Evolutionary conservation across 2,113 vertebrate genomes (phyloP).

Genomic region (Recurvirostra avosetta): DNA sequence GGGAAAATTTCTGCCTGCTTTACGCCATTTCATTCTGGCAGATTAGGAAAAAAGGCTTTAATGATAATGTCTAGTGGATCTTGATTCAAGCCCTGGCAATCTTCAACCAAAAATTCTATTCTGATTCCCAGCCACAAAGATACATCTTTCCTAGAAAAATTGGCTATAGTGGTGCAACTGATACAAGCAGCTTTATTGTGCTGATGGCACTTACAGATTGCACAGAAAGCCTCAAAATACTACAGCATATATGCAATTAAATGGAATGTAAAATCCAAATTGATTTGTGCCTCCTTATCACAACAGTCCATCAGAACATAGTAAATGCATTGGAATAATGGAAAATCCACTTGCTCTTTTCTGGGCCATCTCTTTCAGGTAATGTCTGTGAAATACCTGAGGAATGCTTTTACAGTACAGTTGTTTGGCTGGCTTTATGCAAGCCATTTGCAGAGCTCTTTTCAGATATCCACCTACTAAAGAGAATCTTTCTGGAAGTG

Average conservation of each 20-base stretch:
- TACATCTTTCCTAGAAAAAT: neutral
- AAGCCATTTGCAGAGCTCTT: neutral
- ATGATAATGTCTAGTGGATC: neutral
- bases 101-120: neutral
- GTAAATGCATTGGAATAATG: conserved; percentile 22
- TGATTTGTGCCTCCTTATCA: conserved; percentile 45
- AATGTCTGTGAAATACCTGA: conserved; percentile 11
- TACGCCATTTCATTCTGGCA: neutral
- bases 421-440: neutral
- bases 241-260: neutral
- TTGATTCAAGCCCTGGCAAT: neutral
- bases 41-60: neutral
- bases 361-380: neutral
- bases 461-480: neutral
- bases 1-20: neutral
- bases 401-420: neutral
- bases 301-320: neutral
- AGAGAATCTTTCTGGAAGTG: neutral
- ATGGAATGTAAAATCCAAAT: conserved; percentile 42
- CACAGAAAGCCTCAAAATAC: neutral
- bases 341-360: conserved; percentile 38
- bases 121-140: neutral
- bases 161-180: neutral
- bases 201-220: neutral
- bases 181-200: neutral